Base-by-base conservation (phyloP, 1,140 invertebrate genomes). In the Leptopilina boulardi region DNA sequence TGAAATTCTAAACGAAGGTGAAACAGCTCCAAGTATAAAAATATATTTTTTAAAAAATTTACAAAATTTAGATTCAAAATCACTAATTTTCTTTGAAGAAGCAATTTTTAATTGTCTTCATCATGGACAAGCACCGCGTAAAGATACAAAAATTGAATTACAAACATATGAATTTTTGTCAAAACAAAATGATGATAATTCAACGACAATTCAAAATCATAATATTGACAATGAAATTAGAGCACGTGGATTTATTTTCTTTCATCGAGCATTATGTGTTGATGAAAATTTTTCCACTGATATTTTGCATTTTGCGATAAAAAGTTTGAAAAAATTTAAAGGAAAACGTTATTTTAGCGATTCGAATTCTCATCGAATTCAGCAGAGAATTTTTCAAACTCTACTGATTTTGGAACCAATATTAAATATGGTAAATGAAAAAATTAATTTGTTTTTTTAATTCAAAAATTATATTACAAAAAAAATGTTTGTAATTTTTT, bases 291-390 rank as follows among this genome's bases (percentile, higher is more conserved):
- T 80, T 77, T 81, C 54, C 75, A 75, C 77, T 30, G 76, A 59
- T n/a, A 34, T 81, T 77, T 81, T 80, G 38, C 82, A 72, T 21
- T 70, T 77, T 13, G 34, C 86, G 77, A 75, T 85, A 70, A 75
- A 80, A 47, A 83, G 73, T 75, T 76, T 88, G n/a, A 78, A 77
- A 59, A 59, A 79, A 19, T 78, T 84, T 15, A 84, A 84, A 66
- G 83, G 83, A 21, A 91, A 89, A 66, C 85, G 92, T 74, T 92
- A 93, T 79, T 93, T 92, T 82, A 87, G 85, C 41, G 89, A 93
- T 82, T 93, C 93, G 2, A 80, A 89, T 9, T 80, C 89, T 18
- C 93, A 94, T 79, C 86, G 91, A 79, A 41, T 89, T 9, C 92
- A 92, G 76, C 87, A 92, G 66, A 84, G 92, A 83, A 82, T 92